Evolutionary conservation across 1,140 invertebrate genomes (phyloP), one percentile per base, ranked within the genome.

Genomic region (Drosophila mauritiana): DNA sequence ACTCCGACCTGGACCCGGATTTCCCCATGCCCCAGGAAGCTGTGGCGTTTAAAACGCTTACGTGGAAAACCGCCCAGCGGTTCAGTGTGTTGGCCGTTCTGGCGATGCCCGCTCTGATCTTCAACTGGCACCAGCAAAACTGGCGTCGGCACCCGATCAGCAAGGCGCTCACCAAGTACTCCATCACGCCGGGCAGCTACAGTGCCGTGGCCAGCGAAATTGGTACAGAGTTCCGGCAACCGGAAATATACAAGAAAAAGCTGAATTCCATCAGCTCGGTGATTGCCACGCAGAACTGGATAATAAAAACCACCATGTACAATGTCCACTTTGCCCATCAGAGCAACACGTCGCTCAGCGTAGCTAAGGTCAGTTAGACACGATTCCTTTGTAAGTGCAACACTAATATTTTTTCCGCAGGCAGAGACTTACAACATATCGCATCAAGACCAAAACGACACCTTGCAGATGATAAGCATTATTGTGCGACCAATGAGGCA

Each of bases 211-310:
- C 96, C 46, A 93, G 93, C 25, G 94, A 95, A 73, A 96, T 98
- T 51, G 96, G 97, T 91, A 93, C 92, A 51, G 97, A 98, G 92
- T 97, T 95, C 91, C 93, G 95, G 3, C 77, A 91, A 0, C 80
- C 69, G 31, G 84, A 83, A 4, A 74, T 91, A 13, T 91, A 91
- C 63, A 94, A 93, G 20, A 95, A 97, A 63, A 93, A 95, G 52
- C 93, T 95, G 49, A 96, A 94, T 91, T 94, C 95, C 4, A 93
- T 96, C 25, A 94, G 94, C 52, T 95, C 95, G 80, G 93, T 97
- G 36, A 94, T 97, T 73, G 96, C 95, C 5, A 98, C 97, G 1
- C 95, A 97, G 81, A 97, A 96, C 76, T 98, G 97, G 97, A 95
- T 98, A n/a, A 95, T 98, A 25, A 97, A 97, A 93, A 94, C 97